Percentiles rank a stretch among this genome's conserved stretches.
These are phyloP conservation scores for Megalops atlanticus DNA, from an alignment of 2,113 vertebrate species.

Conservation along the genomic window DNA sequence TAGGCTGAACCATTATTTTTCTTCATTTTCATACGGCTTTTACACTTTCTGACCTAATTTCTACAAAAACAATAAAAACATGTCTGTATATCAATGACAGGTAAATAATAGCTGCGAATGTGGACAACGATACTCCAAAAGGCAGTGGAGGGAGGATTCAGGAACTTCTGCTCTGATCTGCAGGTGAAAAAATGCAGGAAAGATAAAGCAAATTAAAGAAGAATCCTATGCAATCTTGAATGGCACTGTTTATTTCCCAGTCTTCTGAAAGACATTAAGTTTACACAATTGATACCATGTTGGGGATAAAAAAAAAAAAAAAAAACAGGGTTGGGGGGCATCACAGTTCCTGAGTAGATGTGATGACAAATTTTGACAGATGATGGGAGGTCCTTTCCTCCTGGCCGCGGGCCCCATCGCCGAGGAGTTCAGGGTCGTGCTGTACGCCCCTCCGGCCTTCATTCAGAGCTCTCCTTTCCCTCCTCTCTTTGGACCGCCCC, in stretches of 20 bases:
- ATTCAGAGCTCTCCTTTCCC: neutral
- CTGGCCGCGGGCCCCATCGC: conserved; percentile 2
- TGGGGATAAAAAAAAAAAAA: neutral
- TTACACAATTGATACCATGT: neutral
- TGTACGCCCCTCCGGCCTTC: neutral
- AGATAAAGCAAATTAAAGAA: neutral
- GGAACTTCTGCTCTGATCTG: neutral
- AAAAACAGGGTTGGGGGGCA: neutral
- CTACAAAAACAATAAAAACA: too few relatives aligned
- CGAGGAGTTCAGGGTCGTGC: neutral
- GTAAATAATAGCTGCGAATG: neutral
- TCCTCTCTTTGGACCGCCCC: neutral
- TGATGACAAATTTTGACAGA: neutral
- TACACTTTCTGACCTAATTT: neutral
- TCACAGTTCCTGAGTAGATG: neutral
- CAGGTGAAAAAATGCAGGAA: neutral
- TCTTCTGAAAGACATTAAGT: neutral
- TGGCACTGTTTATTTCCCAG: neutral
- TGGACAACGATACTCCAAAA: neutral
- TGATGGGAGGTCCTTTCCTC: conserved; percentile 1
- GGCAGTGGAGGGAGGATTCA: neutral
- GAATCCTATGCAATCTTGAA: neutral
- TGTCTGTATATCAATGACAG: neutral
- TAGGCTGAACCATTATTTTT: too few relatives aligned
- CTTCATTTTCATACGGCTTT: too few relatives aligned